Evolutionary conservation across 2,888 invertebrate genomes (phyloP).

Genomic region (Tridacna crocea): DNA sequence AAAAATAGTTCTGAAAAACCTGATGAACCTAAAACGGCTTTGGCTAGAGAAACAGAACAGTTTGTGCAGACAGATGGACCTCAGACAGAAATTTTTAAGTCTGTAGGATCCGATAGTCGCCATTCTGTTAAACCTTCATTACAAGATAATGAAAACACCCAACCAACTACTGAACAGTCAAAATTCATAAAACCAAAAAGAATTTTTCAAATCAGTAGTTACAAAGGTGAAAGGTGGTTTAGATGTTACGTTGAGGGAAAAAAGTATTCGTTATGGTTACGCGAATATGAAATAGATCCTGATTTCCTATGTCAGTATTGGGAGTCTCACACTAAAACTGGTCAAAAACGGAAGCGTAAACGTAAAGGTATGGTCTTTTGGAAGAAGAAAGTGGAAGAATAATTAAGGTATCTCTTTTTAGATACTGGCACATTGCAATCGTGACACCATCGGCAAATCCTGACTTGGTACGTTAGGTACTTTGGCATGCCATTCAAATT

Average conservation of each 20-base stretch:
- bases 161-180: background rate
- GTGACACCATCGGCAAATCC: background rate
- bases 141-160: background rate
- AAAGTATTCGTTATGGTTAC: background rate
- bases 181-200: background rate
- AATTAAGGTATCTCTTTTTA: background rate
- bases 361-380: background rate
- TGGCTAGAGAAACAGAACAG: background rate
- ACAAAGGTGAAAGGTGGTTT: background rate
- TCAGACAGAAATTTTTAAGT: background rate
- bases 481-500: background rate
- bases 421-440: background rate
- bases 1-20: background rate
- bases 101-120: background rate
- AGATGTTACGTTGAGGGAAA: background rate
- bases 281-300: background rate
- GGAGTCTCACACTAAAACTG: constrained; percentile 21
- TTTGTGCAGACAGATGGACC: background rate
- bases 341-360: background rate
- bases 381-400: background rate
- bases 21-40: background rate
- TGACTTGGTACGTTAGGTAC: background rate
- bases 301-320: background rate
- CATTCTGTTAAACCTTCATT: background rate
- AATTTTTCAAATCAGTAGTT: background rate